phyloP scores from a whole-genome alignment of 1,140 invertebrate species.

The Babylonia areolata region DNA sequence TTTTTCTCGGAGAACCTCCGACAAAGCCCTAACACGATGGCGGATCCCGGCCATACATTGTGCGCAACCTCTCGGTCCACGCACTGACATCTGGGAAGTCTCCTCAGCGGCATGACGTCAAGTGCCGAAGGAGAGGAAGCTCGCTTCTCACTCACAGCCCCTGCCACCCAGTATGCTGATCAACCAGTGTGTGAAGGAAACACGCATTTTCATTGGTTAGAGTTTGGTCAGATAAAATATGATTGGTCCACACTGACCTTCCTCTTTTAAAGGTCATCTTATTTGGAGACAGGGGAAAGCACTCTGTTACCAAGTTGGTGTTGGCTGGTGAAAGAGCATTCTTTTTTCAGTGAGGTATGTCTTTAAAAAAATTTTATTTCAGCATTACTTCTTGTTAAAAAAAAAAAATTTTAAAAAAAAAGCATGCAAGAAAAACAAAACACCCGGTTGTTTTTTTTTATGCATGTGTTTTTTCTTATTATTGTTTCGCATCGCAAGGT shows the following conservation, averaged over 20 bases:
- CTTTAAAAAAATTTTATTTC: too few relatives aligned
- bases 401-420: too few relatives aligned
- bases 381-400: too few relatives aligned
- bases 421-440: too few relatives aligned
- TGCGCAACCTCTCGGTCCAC: constrained; percentile 61
- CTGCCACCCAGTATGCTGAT: not conserved
- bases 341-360: too few relatives aligned
- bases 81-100: constrained; percentile 75
- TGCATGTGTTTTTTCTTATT: too few relatives aligned
- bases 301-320: not conserved
- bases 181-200: not conserved
- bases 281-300: not conserved
- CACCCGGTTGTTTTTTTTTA: too few relatives aligned
- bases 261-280: not conserved
- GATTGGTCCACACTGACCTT: not conserved
- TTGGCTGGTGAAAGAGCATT: too few relatives aligned
- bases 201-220: not conserved
- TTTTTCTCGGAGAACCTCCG: constrained; percentile 69
- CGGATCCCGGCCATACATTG: constrained; percentile 75
- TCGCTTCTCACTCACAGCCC: constrained; percentile 31
- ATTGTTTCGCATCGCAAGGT: too few relatives aligned
- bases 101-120: constrained; percentile 73
- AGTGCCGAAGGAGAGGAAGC: constrained; percentile 58
- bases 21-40: constrained; percentile 74
- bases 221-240: not conserved